Base-by-base conservation (phyloP, 2,113 vertebrate genomes). In the Lanius collurio region DNA sequence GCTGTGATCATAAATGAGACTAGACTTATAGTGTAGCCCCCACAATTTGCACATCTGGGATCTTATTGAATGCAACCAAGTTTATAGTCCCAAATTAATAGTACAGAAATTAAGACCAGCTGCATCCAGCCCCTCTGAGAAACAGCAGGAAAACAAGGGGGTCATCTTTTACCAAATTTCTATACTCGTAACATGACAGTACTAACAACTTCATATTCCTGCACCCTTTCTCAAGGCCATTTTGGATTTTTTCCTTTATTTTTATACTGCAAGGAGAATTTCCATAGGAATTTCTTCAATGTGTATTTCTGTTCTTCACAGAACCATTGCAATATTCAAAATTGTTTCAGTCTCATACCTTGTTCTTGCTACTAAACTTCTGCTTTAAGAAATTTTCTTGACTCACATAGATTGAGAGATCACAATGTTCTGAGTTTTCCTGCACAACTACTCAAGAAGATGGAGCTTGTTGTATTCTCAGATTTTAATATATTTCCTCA, bases 331-430 rank as follows among this genome's bases (percentile, higher is more conserved):
- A 75, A 24, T n/a, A 41, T 30, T 41, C 41, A 30, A 65, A 75
- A n/a, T 3, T 23, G 7, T 49, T 57, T 17, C 42, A 35, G 15
- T 49, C 30, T 65, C 0, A 0, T n/a, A 30, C 12, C 12, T 47
- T 74, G 23, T 3, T 64, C 24, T 64, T 64, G 24, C 27, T 44
- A 20, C 8, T 30, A 41, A 56, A 65, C 10, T n/a, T 64, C 4
- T 15, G 4, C 35, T 75, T 24, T 26, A 24, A 49, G 24, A 56
- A 49, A 65, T 24, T 30, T 57, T 2, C 15, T 41, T 49, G 35
- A 20, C 23, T 56, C 19, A n/a, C 20, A 24, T 13, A 16, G 4
- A 6, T 9, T 65, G 30, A 75, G 30, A 20, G 20, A 19, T 65
- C 24, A 30, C 24, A 47, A 24, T 28, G 12, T 13, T 41, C 26